Conservation (phyloP, 30 jellyfish, hydroid and myxozoan genomes). For the Pseudorhiza aurosa region DNA sequence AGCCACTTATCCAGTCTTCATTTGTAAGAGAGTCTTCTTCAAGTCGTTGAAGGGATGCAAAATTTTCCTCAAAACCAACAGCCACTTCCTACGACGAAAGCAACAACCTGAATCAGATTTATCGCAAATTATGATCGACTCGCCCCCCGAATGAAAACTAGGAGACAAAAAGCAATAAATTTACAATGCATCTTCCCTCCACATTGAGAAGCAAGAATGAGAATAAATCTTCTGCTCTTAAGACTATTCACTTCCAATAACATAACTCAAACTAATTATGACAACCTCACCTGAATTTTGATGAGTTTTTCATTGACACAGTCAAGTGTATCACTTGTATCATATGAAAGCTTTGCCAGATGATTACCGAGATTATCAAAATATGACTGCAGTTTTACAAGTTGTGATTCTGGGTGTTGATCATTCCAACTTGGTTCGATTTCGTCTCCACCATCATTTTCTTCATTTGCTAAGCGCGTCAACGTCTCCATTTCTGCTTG, state of each 20-base stretch:
- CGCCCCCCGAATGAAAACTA: background rate
- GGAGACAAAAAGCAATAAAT: background rate
- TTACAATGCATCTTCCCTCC: too few relatives aligned
- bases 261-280: too few relatives aligned
- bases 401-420: background rate
- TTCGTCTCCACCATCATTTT: background rate
- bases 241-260: too few relatives aligned
- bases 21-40: background rate
- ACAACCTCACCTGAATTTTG: conserved; percentile 17
- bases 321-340: conserved; percentile 10
- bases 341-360: conserved; percentile 7
- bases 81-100: background rate
- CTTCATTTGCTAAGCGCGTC: conserved; percentile 3
- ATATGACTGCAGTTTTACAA: background rate
- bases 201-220: too few relatives aligned
- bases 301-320: conserved; percentile 10
- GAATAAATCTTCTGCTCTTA: too few relatives aligned
- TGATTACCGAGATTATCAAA: background rate
- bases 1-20: background rate
- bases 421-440: conserved; percentile 3
- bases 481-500: conserved; percentile 43
- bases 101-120: too few relatives aligned
- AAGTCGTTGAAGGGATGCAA: background rate
- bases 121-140: background rate
- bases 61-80: conserved; percentile 1